These are phyloP conservation scores for Prosapia bicincta DNA, from an alignment of 2,888 invertebrate species.

Conservation along the genomic window DNA sequence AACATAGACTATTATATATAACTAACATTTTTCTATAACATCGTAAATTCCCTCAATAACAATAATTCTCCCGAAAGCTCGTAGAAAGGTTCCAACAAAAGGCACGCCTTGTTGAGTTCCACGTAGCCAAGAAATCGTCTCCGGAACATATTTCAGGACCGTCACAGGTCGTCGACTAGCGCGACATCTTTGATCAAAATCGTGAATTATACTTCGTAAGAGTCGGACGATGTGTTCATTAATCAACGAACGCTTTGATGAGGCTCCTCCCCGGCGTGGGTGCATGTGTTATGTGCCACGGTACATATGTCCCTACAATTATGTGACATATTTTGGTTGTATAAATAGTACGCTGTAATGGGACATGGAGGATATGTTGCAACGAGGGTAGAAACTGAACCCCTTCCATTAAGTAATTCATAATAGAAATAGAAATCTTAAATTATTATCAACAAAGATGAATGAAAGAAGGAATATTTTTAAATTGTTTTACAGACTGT, in stretches of 20 bases:
- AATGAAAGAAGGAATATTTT: too few species aligned
- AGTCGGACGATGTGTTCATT: not conserved
- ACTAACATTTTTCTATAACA: too few species aligned
- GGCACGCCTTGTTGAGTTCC: slow-evolving; percentile 9
- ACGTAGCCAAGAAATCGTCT: slow-evolving; percentile 23
- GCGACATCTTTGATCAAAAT: not conserved
- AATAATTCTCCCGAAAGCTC: too few species aligned
- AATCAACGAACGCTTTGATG: not conserved
- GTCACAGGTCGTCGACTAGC: not conserved
- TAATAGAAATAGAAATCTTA: too few species aligned
- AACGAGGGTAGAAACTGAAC: too few species aligned
- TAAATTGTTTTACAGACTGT: too few species aligned
- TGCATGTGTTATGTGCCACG: not conserved
- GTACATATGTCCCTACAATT: not conserved
- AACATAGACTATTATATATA: too few species aligned
- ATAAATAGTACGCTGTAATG: not conserved
- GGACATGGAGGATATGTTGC: too few species aligned
- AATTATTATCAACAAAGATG: too few species aligned
- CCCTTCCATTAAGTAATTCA: too few species aligned
- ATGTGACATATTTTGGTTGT: not conserved
- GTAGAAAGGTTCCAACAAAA: not conserved
- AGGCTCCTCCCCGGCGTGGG: not conserved
- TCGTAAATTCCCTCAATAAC: too few species aligned
- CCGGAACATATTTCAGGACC: not conserved
- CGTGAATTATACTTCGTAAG: not conserved